Base-by-base conservation (phyloP, 2,888 invertebrate genomes). In the Amaurobius ferox region DNA sequence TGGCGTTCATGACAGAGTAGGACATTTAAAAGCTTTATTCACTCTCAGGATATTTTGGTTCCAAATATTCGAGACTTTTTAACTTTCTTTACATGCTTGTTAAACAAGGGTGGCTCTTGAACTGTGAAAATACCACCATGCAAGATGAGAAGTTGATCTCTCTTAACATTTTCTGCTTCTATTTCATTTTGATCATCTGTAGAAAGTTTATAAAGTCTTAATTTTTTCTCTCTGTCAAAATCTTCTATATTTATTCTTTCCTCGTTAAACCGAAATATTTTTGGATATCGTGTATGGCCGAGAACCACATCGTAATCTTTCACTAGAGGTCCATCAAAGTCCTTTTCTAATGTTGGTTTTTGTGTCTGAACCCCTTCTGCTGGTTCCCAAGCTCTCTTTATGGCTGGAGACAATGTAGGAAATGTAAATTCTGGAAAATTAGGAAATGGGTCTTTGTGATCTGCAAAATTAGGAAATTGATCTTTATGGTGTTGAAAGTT, bases 261-360 rank as follows among this genome's bases (percentile, higher is more conserved):
- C 19, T 87, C 88, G 26, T 88, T 88, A 68, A 88, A 88, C n/a
- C 86, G 71, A 40, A 88, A 88, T 61, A 88, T 88, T 55, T 88
- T 88, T 7, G 88, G 88, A 23, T 88, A 88, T 9, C 67, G 68
- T 9, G 48, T 66, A 11, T 79, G 77, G 19, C 86, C 79, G 0
- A 86, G 66, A 7, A 86, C 76, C 11, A 76, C 64, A 39, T 86
- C 79, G 40, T 86, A 86, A 28, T 86, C 61, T 68, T 79, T 67
- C 5, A 79, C 6, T 5, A 83, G n/a, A 19, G 86, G 86, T 5
- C 68, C 68, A n/a, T 79, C 70, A 70, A 86, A 68, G 0, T 70
- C 64, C 30, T 83, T 44, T 35, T 74, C 74, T 0, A 76, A 11
- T 11, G 32, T 23, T 7, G 76, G 70, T 16, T 39, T 67, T 29